Percentiles rank a stretch among this genome's conserved stretches.
These are phyloP conservation scores for Pachymerium ferrugineum DNA, from an alignment of 2,888 invertebrate species.

Conservation along the genomic window DNA sequence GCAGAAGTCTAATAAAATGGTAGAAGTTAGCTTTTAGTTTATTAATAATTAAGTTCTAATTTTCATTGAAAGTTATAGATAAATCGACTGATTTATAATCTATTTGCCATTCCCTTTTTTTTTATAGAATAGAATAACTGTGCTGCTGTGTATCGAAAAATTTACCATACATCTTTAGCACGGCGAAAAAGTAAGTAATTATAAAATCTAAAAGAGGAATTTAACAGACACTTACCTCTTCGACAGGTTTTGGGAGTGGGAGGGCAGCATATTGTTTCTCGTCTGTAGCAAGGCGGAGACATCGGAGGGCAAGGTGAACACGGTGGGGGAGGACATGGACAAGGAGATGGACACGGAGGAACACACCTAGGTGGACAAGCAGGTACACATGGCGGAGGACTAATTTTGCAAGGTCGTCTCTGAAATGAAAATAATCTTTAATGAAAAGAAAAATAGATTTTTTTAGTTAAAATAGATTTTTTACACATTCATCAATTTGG, in stretches of 20 bases:
- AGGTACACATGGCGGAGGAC: slow-evolving; percentile 1
- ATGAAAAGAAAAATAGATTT: neutral
- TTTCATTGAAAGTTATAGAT: too few relatives aligned
- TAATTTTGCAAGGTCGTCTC: neutral
- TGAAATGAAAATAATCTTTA: neutral
- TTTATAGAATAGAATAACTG: too few relatives aligned
- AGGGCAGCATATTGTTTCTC: neutral
- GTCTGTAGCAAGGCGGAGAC: neutral
- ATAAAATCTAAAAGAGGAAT: too few relatives aligned
- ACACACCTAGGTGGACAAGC: slow-evolving; percentile 6
- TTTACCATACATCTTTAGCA: too few relatives aligned
- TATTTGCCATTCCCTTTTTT: too few relatives aligned
- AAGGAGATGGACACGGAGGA: neutral
- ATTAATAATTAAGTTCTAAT: too few relatives aligned
- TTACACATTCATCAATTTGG: slow-evolving; percentile 31
- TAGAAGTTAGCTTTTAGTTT: too few relatives aligned
- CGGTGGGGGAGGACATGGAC: neutral
- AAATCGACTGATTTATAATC: too few relatives aligned
- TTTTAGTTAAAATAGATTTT: neutral
- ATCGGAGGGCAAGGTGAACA: neutral
- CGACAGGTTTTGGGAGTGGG: neutral
- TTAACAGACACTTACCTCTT: neutral
- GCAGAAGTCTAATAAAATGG: neutral
- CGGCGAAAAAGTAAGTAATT: too few relatives aligned
- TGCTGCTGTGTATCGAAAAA: too few relatives aligned